Conservation (phyloP, 2,113 vertebrate genomes). For the Puffinus mauretanicus region DNA sequence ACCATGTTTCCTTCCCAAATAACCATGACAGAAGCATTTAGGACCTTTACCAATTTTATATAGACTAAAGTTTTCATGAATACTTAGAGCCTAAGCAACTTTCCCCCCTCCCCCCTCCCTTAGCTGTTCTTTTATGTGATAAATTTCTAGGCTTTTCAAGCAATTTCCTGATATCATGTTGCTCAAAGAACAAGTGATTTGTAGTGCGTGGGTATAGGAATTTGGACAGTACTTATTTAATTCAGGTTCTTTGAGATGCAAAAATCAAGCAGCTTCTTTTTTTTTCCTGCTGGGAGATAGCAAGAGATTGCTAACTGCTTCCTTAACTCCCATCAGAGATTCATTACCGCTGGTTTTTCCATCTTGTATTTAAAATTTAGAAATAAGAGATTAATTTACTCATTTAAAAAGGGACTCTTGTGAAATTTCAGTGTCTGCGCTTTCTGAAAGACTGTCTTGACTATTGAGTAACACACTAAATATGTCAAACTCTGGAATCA, state of each 20-base stretch:
- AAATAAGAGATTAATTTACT: not conserved
- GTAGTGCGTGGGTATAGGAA: not conserved
- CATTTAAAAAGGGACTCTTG: not conserved
- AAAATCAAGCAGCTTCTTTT: not conserved
- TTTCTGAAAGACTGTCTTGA: not conserved
- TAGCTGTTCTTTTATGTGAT: not conserved
- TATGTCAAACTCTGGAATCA: not conserved
- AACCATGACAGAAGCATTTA: not conserved
- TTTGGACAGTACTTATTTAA: not conserved
- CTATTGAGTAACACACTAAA: not conserved
- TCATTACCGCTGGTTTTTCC: accelerated
- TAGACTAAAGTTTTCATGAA: not conserved
- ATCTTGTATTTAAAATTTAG: not conserved
- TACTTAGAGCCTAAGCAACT: not conserved
- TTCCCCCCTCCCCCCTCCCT: accelerated
- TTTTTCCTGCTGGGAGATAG: not conserved
- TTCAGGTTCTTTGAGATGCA: not conserved
- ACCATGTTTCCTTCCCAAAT: not conserved
- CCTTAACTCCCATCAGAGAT: not conserved
- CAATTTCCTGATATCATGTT: not conserved
- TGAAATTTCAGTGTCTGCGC: not conserved
- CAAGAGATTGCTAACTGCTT: not conserved
- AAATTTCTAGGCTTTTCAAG: not conserved
- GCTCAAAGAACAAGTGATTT: not conserved
- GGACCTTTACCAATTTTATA: not conserved